Evolutionary conservation across 53 echinoderm and acorn worm genomes (phyloP).

Genomic region (Holothuria leucospilota): DNA sequence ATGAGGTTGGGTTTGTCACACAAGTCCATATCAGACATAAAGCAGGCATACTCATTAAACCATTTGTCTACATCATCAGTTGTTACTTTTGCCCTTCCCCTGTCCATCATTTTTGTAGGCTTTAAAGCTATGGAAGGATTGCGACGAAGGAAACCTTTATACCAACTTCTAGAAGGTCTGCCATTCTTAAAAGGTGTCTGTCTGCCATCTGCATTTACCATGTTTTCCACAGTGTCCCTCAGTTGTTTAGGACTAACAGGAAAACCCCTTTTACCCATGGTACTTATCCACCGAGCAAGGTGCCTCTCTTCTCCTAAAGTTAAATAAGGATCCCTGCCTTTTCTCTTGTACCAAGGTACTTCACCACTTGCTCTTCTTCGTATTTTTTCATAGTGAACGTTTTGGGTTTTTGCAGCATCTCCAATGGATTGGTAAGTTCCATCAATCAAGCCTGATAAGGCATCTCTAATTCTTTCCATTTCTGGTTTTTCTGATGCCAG

Average conservation of each 20-base stretch:
- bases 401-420: neutral
- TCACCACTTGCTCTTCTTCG: neutral
- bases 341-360: neutral
- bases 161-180: neutral
- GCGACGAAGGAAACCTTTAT: neutral
- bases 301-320: neutral
- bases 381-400: neutral
- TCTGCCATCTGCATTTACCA: neutral
- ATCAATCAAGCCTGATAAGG: neutral
- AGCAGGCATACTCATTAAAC: neutral
- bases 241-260: neutral
- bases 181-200: neutral
- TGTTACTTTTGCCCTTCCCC: neutral
- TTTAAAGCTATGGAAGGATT: neutral
- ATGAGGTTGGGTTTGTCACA: slow-evolving; percentile 16
- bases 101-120: neutral
- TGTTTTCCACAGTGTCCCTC: neutral
- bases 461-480: neutral
- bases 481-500: too few relatives aligned
- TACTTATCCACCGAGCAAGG: neutral
- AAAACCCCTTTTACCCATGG: neutral
- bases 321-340: neutral
- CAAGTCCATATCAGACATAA: neutral
- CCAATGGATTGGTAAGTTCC: neutral
- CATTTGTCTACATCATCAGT: neutral